A percentile compares a stretch with the other conserved stretches of the same genome.
These are phyloP conservation scores for Pandemis heparana DNA, from an alignment of 2,888 invertebrate species.

Conservation along the genomic window DNA sequence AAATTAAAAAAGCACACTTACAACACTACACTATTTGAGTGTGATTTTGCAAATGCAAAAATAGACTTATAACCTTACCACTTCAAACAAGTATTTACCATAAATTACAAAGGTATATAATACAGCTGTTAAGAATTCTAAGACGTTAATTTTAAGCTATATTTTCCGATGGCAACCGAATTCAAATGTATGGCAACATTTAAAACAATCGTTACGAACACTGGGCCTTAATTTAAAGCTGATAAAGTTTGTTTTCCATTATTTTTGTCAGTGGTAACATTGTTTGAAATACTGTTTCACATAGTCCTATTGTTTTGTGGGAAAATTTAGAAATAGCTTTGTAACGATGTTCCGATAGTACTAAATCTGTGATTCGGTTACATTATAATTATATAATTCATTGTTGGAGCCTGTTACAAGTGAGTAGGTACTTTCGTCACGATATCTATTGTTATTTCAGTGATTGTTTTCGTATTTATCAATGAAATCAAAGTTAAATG, in stretches of 20 bases:
- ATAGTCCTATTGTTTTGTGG: constrained; percentile 47
- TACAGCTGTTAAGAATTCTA: background rate
- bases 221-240: background rate
- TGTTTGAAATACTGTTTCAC: constrained; percentile 41
- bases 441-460: background rate
- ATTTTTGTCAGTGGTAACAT: background rate
- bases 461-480: background rate
- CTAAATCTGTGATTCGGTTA: constrained; percentile 11
- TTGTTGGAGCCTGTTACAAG: constrained; percentile 25
- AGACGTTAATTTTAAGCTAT: background rate
- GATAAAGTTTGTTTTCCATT: constrained; percentile 7
- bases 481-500: background rate
- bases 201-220: background rate
- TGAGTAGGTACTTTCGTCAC: constrained; percentile 33
- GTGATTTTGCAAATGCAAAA: background rate
- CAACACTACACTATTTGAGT: background rate
- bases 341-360: constrained; percentile 16
- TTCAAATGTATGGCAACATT: background rate
- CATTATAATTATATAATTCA: constrained; percentile 32
- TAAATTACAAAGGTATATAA: background rate
- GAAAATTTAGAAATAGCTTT: constrained; percentile 48
- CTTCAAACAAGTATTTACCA: background rate
- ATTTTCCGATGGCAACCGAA: background rate
- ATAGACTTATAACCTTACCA: background rate
- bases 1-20: background rate